Conservation (phyloP, 2,888 invertebrate genomes). For the Rapana venosa region DNA sequence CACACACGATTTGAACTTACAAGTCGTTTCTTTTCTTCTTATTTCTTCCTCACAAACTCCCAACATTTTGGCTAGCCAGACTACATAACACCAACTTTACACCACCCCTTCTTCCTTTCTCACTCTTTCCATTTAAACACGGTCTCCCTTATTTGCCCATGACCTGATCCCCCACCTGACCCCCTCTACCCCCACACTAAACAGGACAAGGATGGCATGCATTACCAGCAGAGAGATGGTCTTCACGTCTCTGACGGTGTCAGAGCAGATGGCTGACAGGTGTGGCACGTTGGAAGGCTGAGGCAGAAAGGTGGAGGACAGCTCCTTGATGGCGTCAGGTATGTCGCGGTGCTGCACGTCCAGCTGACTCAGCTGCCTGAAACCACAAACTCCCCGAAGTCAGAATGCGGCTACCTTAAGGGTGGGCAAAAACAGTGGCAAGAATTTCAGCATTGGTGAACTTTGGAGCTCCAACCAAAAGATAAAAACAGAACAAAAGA, state of each 20-base stretch:
- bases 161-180: too few species aligned
- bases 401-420: background rate
- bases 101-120: too few species aligned
- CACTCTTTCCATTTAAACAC: too few species aligned
- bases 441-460: background rate
- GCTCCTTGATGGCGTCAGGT: slow-evolving; percentile 3
- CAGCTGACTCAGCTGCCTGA: slow-evolving; percentile 16
- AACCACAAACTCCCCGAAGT: background rate
- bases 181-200: too few species aligned
- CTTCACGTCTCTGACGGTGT: slow-evolving; percentile 8
- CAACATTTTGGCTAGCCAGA: too few species aligned
- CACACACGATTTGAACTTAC: too few species aligned
- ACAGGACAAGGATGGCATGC: too few species aligned
- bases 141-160: too few species aligned
- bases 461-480: too few species aligned
- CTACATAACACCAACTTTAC: too few species aligned
- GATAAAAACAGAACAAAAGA: background rate
- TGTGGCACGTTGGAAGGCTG: background rate
- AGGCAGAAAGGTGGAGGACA: slow-evolving; percentile 16
- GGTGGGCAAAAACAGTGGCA: background rate
- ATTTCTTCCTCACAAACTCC: too few species aligned
- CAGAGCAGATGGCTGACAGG: background rate
- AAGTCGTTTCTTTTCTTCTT: too few species aligned
- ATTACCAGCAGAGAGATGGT: slow-evolving; percentile 24
- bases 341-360: background rate